These are phyloP conservation scores for Anolis sagrei DNA, from an alignment of 2,113 vertebrate species.

Conservation along the genomic window DNA sequence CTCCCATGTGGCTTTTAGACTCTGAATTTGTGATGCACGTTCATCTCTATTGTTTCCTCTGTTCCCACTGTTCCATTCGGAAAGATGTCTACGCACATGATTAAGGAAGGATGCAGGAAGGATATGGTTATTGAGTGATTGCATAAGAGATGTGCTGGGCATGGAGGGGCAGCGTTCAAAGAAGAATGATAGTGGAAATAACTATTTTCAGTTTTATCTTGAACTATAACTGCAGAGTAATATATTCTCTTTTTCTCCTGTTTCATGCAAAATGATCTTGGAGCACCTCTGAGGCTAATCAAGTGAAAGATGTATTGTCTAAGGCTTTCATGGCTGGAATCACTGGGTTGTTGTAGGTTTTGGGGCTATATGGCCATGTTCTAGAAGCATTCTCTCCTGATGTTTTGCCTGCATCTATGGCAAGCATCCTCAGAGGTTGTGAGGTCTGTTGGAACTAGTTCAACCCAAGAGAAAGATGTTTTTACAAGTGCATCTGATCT, in stretches of 20 bases:
- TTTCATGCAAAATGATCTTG: too few relatives aligned
- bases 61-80: slow-evolving; percentile 67
- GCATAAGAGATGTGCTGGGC: slow-evolving; percentile 32
- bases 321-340: too few relatives aligned
- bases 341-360: too few relatives aligned
- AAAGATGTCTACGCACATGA: slow-evolving; percentile 51
- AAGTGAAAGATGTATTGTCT: too few relatives aligned
- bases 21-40: slow-evolving; percentile 49
- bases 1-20: slow-evolving; percentile 48
- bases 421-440: too few relatives aligned
- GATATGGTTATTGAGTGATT: slow-evolving; percentile 61
- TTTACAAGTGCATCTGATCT: too few relatives aligned
- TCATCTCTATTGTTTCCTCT: slow-evolving; percentile 65
- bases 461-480: too few relatives aligned
- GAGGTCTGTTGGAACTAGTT: too few relatives aligned
- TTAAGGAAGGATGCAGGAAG: slow-evolving; percentile 68
- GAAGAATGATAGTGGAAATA: slow-evolving; percentile 32
- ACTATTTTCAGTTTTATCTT: slow-evolving; percentile 35
- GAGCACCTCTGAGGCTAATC: too few relatives aligned
- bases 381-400: too few relatives aligned
- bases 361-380: too few relatives aligned
- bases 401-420: too few relatives aligned
- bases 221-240: slow-evolving; percentile 12
- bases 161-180: slow-evolving; percentile 45
- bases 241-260: not conserved